Percentiles rank a stretch among this genome's conserved stretches.
Conservation (phyloP, 1,140 invertebrate species). For the Drosophila grimshawi region DNA sequence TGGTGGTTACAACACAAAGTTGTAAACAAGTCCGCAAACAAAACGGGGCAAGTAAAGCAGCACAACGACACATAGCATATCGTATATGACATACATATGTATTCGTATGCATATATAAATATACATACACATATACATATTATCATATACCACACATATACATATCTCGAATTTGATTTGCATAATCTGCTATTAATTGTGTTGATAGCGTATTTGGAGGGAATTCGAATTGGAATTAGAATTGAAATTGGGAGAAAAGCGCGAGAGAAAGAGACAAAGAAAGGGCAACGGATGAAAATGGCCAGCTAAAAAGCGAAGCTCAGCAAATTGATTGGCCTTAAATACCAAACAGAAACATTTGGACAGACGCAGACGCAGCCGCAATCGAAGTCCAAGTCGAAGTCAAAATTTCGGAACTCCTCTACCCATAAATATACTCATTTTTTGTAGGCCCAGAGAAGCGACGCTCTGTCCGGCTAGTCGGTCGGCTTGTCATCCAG, state of each 20-base stretch:
- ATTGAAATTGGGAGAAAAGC: constrained; percentile 51
- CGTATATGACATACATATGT: neutral
- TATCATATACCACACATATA: constrained; percentile 30
- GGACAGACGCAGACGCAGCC: constrained; percentile 45
- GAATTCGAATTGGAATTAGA: neutral
- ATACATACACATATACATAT: neutral
- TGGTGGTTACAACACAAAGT: constrained; percentile 7
- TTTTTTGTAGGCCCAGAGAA: constrained; percentile 12
- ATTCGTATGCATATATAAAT: neutral
- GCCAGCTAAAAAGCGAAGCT: constrained; percentile 21
- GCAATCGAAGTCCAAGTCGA: neutral
- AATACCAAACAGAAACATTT: constrained; percentile 71
- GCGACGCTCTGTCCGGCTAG: constrained; percentile 29
- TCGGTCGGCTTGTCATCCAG: constrained; percentile 45
- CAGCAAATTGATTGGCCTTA: constrained; percentile 73
- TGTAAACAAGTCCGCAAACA: constrained; percentile 32
- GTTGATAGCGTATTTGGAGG: constrained; percentile 43
- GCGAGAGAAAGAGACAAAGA: constrained; percentile 32
- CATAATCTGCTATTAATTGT: constrained; percentile 82
- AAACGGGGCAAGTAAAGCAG: constrained; percentile 33
- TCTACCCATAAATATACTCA: constrained; percentile 32
- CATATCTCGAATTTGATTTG: constrained; percentile 60
- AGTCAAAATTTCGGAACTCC: neutral
- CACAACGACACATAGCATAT: constrained; percentile 23
- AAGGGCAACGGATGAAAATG: constrained; percentile 12